Percentiles rank a stretch among this genome's conserved stretches.
These are phyloP conservation scores for Diloba caeruleocephala DNA, from an alignment of 2,888 invertebrate species.

Conservation along the genomic window DNA sequence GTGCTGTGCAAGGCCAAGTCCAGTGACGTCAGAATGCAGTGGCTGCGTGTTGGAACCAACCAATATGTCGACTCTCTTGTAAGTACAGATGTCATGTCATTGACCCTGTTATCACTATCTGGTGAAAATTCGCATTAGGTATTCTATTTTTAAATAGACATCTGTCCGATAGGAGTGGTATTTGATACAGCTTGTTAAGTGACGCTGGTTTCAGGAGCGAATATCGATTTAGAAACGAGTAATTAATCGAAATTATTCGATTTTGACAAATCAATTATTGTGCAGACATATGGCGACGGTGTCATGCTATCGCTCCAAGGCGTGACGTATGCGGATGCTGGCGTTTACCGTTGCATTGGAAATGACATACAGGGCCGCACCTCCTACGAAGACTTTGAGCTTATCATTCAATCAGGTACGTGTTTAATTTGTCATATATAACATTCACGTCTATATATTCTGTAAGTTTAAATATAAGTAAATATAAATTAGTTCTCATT, in stretches of 20 bases:
- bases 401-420: constrained; percentile 75
- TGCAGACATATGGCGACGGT: constrained; percentile 86
- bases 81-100: too few species aligned
- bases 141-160: too few species aligned
- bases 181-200: too few species aligned
- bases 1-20: constrained; percentile 68
- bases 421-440: not conserved
- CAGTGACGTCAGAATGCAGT: constrained; percentile 60
- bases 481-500: too few species aligned
- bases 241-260: too few species aligned
- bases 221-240: too few species aligned
- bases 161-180: too few species aligned
- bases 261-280: not conserved
- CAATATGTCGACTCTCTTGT: constrained; percentile 75
- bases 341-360: constrained; percentile 91
- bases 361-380: constrained; percentile 84
- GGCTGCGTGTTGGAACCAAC: constrained; percentile 74
- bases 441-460: not conserved
- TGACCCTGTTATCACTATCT: too few species aligned
- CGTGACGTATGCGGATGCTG: constrained; percentile 93
- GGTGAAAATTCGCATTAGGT: too few species aligned
- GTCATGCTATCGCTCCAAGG: constrained; percentile 90
- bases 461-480: too few species aligned
- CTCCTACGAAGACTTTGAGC: constrained; percentile 84
- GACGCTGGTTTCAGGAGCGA: too few species aligned